Evolutionary conservation across 2,888 invertebrate genomes (phyloP).

Genomic region (Choreutis nemorana): DNA sequence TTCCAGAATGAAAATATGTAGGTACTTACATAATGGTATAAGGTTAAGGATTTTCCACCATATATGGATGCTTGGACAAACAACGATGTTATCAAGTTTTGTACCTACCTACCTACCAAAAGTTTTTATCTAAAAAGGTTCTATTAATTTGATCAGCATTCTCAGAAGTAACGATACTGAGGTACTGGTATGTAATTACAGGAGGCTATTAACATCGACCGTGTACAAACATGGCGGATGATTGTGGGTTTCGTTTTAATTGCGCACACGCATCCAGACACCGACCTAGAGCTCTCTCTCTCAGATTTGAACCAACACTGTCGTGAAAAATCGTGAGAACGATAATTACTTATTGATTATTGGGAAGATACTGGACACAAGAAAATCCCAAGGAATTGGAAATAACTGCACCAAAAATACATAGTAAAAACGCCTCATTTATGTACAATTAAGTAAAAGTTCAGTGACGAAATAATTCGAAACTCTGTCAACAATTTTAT

Average conservation of each 20-base stretch:
- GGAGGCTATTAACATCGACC: conserved; percentile 62
- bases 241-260: conserved; percentile 65
- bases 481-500: conserved; percentile 33
- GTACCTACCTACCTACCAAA: background rate
- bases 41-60: too few species aligned
- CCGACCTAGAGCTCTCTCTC: conserved; percentile 44
- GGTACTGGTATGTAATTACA: conserved; percentile 63
- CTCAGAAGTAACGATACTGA: conserved; percentile 59
- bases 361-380: conserved; percentile 15
- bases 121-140: conserved; percentile 35
- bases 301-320: conserved; percentile 39
- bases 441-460: too few species aligned
- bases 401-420: background rate
- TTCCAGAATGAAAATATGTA: too few species aligned
- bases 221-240: conserved; percentile 66
- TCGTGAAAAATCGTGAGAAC: conserved; percentile 46
- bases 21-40: too few species aligned
- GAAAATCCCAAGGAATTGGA: background rate
- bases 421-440: background rate
- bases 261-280: conserved; percentile 62
- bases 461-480: conserved; percentile 29
- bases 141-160: conserved; percentile 63
- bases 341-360: conserved; percentile 51
- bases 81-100: too few species aligned
- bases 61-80: too few species aligned